Evolutionary conservation across 2,797 vertebrate genomes (phyloP).

Genomic region (Coracias cyanogaster): DNA sequence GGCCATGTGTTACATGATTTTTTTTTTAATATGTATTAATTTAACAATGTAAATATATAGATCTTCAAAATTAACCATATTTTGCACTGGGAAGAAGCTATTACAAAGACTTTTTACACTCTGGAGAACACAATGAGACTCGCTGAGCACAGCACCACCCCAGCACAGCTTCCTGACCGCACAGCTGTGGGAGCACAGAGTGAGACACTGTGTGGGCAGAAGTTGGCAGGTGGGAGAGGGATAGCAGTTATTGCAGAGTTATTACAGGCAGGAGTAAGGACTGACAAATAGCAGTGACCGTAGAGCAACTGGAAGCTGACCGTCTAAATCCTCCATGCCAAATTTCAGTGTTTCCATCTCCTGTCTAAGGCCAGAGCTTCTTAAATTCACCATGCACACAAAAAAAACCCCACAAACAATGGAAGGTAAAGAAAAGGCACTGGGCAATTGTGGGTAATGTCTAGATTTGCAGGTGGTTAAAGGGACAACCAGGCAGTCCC

Average conservation of each 20-base stretch:
- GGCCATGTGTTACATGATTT: not conserved
- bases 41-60: not conserved
- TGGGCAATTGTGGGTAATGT: not conserved
- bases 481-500: not conserved
- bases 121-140: not conserved
- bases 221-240: not conserved
- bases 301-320: not conserved
- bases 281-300: not conserved
- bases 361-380: not conserved
- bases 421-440: not conserved
- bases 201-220: fast-evolving
- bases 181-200: fast-evolving
- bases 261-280: not conserved
- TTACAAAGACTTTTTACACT: not conserved
- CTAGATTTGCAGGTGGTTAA: not conserved
- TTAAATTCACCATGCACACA: not conserved
- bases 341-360: not conserved
- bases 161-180: too few relatives aligned
- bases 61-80: not conserved
- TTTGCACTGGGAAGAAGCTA: not conserved
- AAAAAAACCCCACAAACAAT: not conserved
- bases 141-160: not conserved
- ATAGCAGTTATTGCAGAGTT: not conserved
- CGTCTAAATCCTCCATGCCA: not conserved
- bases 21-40: not conserved